Base-by-base conservation (phyloP, 2,797 vertebrate genomes). In the Urophycis tenuis region DNA sequence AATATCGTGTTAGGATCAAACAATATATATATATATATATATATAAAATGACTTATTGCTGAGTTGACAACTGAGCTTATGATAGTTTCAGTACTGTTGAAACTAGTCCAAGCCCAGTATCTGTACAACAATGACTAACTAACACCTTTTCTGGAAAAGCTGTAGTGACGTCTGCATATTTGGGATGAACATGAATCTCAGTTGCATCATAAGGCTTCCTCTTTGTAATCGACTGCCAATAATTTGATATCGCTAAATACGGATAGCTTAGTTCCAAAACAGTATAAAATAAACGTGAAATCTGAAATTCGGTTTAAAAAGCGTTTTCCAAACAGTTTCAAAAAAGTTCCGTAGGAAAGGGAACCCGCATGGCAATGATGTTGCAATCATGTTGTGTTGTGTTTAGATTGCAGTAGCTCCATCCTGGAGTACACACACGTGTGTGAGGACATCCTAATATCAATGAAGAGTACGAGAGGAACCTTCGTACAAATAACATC, bases 141-240 rank as follows among this genome's bases (percentile, higher is more conserved):
- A 72, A 33, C 19, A 53, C 39, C 29, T 78, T 22, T 30, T 31
- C 45, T 79, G 74, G 74, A 39, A 22, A 36, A 22, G 6, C 53
- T 67, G 30, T n/a, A 5, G 19, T n/a, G 45, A 72, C 71, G 25
- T 29, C 33, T 41, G 72, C 32, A 33, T 19, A 33, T 15, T 35
- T 22, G 22, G 25, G 33, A 15, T 67, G 30, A 5, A n/a, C 33
- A 53, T 41, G 76, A 41, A 73, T 64, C 75, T 71, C 25, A 69
- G 17, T 11, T 77, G 71, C 19, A 22, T 60, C 34, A 74, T 25
- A 70, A 25, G 22, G 72, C 74, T 75, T 79, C 74, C 74, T 79
- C 34, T 33, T 41, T 36, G 2, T n/a, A 29, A 15, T 5, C 10
- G 31, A 4, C 1, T 17, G 5, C 19, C 22, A 64, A 64, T 64